A percentile compares a stretch with the other conserved stretches of the same genome.
Conservation (phyloP, 2,113 vertebrate genomes). For the Dipodomys merriami region DNA sequence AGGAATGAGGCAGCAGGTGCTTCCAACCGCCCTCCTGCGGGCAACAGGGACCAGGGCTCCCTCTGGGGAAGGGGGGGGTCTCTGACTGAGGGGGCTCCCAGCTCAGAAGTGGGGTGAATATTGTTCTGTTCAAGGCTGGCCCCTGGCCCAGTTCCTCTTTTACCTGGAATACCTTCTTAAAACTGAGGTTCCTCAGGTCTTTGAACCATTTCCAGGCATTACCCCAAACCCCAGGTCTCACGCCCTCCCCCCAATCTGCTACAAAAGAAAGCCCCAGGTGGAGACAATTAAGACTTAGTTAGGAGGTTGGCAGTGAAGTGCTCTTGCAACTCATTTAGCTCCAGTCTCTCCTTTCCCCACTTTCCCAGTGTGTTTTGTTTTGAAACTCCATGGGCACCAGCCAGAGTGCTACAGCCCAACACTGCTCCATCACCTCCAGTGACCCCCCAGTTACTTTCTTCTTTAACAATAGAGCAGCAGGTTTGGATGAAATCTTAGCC, state of each 20-base stretch:
- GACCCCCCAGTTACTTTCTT: not conserved
- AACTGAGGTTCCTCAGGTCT: not conserved
- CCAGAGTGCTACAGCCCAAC: not conserved
- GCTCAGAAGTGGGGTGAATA: not conserved
- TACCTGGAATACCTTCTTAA: not conserved
- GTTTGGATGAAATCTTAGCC: not conserved
- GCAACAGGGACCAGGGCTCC: not conserved
- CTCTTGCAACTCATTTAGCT: not conserved
- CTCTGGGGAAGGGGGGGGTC: not conserved
- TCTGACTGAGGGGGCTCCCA: not conserved
- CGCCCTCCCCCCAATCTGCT: not conserved
- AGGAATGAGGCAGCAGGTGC: slow-evolving; percentile 66
- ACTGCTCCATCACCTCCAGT: too few species aligned
- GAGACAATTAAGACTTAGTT: not conserved
- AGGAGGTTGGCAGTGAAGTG: not conserved
- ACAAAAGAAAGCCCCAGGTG: not conserved
- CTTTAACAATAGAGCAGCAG: not conserved
- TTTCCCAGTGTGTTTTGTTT: not conserved
- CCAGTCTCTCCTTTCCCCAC: too few species aligned
- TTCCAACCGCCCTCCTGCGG: not conserved
- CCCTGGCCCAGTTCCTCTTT: not conserved
- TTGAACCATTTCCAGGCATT: not conserved
- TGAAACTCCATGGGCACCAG: not conserved
- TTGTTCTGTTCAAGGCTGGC: not conserved
- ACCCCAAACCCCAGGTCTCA: not conserved